Percentiles rank a stretch among this genome's conserved stretches.
Conservation (phyloP, 2,888 invertebrate genomes). For the Chrysina gloriosa region DNA sequence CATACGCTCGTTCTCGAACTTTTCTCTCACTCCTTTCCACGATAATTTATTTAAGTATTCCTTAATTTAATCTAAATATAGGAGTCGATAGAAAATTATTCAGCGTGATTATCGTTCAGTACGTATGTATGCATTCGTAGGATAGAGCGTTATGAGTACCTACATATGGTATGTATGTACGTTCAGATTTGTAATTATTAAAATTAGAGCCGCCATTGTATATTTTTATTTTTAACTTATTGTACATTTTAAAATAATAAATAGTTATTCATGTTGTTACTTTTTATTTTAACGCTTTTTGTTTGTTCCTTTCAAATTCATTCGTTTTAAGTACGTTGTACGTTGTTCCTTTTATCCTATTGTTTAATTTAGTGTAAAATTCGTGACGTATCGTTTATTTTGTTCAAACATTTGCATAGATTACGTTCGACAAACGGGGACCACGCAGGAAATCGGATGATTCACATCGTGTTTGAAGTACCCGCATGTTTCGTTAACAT, state of each 20-base stretch:
- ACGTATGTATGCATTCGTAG: not conserved
- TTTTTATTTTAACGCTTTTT: too few species aligned
- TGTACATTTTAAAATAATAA: slow-evolving; percentile 34
- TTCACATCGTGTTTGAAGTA: too few species aligned
- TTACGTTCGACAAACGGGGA: too few species aligned
- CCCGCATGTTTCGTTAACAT: too few species aligned
- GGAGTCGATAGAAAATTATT: not conserved
- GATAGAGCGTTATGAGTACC: too few species aligned
- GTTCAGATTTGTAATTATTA: slow-evolving; percentile 1
- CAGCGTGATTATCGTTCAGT: slow-evolving; percentile 3
- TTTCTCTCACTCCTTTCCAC: slow-evolving; percentile 1
- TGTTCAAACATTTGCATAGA: too few species aligned
- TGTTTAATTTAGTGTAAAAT: too few species aligned
- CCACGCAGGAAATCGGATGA: too few species aligned
- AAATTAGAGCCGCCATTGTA: slow-evolving; percentile 23
- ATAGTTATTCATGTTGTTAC: slow-evolving; percentile 25
- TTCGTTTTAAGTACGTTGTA: not conserved
- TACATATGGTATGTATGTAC: not conserved
- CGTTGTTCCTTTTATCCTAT: too few species aligned
- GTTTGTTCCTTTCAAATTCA: too few species aligned
- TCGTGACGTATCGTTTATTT: too few species aligned
- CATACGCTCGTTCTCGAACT: too few species aligned
- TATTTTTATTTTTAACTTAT: slow-evolving; percentile 34
- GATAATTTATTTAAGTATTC: slow-evolving; percentile 10
- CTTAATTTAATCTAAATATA: not conserved